These are phyloP conservation scores for Aurelia aurita complex sp. Pacific DNA, from an alignment of 30 jellyfish, hydroid and myxozoan genomes.

Conservation along the genomic window DNA sequence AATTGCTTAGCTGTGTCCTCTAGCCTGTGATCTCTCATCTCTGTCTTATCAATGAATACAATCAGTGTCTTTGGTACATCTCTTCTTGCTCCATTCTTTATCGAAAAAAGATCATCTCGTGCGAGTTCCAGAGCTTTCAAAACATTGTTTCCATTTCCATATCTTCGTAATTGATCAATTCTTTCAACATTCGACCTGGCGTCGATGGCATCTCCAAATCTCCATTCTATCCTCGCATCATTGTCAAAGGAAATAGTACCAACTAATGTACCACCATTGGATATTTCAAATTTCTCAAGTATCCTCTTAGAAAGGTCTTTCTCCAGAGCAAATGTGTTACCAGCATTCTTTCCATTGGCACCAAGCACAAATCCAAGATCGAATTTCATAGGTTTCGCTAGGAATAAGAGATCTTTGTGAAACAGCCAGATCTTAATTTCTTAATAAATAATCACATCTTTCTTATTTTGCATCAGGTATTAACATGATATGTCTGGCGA, in stretches of 20 bases:
- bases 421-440: too few relatives aligned
- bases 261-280: slow-evolving; percentile 15
- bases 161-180: slow-evolving; percentile 7
- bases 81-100: slow-evolving; percentile 27
- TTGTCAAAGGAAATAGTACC: slow-evolving; percentile 38
- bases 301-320: slow-evolving; percentile 47
- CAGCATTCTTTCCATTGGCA: slow-evolving; percentile 32
- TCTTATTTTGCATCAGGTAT: too few relatives aligned
- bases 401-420: background rate
- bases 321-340: slow-evolving; percentile 30
- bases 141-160: slow-evolving; percentile 14
- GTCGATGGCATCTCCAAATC: slow-evolving; percentile 42
- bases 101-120: slow-evolving; percentile 12
- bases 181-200: background rate
- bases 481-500: too few relatives aligned
- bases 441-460: too few relatives aligned
- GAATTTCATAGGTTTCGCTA: slow-evolving; percentile 50
- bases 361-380: slow-evolving; percentile 74
- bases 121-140: slow-evolving; percentile 61
- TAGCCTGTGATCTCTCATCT: background rate
- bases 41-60: slow-evolving; percentile 1
- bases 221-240: background rate
- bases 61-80: slow-evolving; percentile 45
- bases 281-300: slow-evolving; percentile 1
- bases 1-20: background rate